phyloP scores from a whole-genome alignment of 1,140 invertebrate species.

The Drosophila arawakana region DNA sequence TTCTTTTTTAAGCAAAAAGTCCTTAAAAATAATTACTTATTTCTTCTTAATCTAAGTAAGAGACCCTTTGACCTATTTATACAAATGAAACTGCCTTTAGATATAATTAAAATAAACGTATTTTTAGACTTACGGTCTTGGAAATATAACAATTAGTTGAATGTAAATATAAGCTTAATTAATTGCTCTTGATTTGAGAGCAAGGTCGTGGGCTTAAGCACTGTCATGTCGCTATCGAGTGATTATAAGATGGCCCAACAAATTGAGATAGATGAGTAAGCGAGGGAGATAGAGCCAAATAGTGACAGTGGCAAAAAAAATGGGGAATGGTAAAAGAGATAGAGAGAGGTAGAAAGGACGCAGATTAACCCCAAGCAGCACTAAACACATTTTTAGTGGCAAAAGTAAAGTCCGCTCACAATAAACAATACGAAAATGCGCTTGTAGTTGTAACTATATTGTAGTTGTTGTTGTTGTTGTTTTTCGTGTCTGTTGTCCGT shows the following conservation, averaged over 20 bases:
- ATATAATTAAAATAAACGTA: no score
- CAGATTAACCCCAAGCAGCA: constrained; percentile 12
- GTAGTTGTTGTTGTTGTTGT: not conserved
- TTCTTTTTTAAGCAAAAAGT: no score
- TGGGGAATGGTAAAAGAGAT: not conserved
- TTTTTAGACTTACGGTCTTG: no score
- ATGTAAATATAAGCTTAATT: constrained; percentile 9
- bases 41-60: constrained; percentile 3
- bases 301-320: not conserved
- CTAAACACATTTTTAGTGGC: constrained; percentile 30
- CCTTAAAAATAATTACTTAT: not conserved
- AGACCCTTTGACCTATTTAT: no score
- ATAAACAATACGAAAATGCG: constrained; percentile 26
- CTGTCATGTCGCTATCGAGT: not conserved
- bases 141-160: not conserved
- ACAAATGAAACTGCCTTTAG: no score
- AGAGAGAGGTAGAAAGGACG: not conserved
- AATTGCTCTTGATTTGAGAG: constrained; percentile 19
- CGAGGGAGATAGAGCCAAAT: not conserved
- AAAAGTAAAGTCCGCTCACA: constrained; percentile 9
- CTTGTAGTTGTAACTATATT: not conserved
- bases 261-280: not conserved
- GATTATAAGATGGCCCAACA: not conserved
- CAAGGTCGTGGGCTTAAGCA: constrained; percentile 5
- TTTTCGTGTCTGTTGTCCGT: not conserved